Evolutionary conservation across 2,888 invertebrate genomes (phyloP).

Genomic region (Cerastoderma edule): DNA sequence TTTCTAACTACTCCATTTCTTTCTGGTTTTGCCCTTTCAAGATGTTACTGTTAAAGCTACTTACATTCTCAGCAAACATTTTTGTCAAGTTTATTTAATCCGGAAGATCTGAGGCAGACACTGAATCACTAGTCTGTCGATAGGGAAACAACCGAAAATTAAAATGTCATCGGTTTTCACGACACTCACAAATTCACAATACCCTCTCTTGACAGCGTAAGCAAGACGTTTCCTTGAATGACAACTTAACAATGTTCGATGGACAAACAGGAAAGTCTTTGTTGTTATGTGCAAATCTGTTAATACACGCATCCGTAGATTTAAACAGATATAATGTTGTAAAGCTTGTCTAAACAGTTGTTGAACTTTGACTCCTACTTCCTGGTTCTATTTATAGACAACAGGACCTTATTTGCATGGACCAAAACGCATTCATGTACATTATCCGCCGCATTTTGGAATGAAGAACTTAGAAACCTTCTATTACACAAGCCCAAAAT

Average conservation of each 20-base stretch:
- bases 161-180: slow-evolving; percentile 8
- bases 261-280: background rate
- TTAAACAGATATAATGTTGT: too few relatives aligned
- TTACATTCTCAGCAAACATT: too few relatives aligned
- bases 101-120: background rate
- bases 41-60: too few relatives aligned
- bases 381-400: slow-evolving; percentile 21
- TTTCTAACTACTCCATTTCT: too few relatives aligned
- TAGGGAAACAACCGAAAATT: background rate
- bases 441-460: too few relatives aligned
- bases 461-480: too few relatives aligned
- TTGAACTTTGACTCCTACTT: slow-evolving; percentile 28
- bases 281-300: background rate
- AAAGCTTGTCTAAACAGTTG: background rate
- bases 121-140: background rate
- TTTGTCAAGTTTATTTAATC: background rate
- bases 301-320: too few relatives aligned
- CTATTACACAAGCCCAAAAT: too few relatives aligned
- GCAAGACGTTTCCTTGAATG: background rate
- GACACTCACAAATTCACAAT: background rate
- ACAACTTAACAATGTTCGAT: background rate
- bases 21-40: too few relatives aligned
- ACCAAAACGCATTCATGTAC: too few relatives aligned
- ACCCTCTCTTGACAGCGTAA: background rate
- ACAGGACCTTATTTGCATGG: too few relatives aligned